These are phyloP conservation scores for Strigamia crassipes DNA, from an alignment of 2,888 invertebrate species.

Conservation along the genomic window DNA sequence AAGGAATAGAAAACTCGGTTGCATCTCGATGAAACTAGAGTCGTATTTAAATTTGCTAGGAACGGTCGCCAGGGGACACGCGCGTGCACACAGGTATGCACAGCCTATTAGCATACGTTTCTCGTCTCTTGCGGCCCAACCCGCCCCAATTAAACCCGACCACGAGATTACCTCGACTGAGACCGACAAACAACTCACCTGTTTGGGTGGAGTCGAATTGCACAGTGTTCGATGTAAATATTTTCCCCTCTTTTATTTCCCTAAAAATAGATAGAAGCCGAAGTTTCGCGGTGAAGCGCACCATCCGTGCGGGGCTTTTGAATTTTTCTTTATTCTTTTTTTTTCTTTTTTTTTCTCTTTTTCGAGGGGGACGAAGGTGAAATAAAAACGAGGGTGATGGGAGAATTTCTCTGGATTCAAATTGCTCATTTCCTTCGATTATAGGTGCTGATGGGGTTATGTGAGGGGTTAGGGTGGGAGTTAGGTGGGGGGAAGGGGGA, in stretches of 20 bases:
- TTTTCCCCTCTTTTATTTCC: not conserved
- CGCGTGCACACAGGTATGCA: not conserved
- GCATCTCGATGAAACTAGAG: not conserved
- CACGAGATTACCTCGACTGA: not conserved
- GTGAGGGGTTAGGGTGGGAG: not conserved
- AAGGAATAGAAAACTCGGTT: not conserved
- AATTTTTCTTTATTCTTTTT: conserved; percentile 1
- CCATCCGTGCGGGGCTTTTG: not conserved
- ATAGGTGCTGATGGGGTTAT: conserved; percentile 43
- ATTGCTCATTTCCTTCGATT: conserved; percentile 47
- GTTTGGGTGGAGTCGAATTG: not conserved
- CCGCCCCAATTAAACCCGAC: conserved; percentile 1
- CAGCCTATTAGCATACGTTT: conserved; percentile 23
- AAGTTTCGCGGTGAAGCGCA: not conserved
- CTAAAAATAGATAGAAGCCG: not conserved
- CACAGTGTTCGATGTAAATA: not conserved
- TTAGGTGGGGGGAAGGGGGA: not conserved
- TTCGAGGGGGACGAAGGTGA: no score
- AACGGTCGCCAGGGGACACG: conserved; percentile 22
- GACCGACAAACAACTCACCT: conserved; percentile 12
- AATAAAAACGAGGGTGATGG: not conserved
- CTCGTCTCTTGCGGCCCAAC: not conserved
- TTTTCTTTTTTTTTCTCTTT: not conserved
- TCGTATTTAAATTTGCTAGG: not conserved
- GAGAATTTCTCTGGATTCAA: conserved; percentile 25